These are phyloP conservation scores for Sussaba pulchella DNA, from an alignment of 2,888 invertebrate genomes.

Conservation along the genomic window DNA sequence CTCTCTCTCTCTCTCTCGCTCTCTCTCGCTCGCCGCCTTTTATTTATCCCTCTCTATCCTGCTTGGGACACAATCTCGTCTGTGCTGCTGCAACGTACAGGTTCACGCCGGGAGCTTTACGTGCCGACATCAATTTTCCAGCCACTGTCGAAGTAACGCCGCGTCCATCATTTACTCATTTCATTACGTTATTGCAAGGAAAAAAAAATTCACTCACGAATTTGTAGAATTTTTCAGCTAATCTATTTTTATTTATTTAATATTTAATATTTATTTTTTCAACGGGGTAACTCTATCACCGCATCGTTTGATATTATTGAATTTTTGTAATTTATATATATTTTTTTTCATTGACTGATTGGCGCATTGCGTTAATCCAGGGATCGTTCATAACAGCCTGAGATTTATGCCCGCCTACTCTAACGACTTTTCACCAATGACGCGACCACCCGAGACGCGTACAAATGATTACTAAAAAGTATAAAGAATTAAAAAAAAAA, in stretches of 20 bases:
- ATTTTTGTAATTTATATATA: too few relatives aligned
- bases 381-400: constrained; percentile 16
- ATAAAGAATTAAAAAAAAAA: constrained; percentile 15
- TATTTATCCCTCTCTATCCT: not conserved
- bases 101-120: constrained; percentile 52
- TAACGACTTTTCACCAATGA: constrained; percentile 21
- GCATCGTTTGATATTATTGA: too few relatives aligned
- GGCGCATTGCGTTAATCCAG: too few relatives aligned
- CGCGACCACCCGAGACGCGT: constrained; percentile 18
- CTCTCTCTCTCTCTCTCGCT: not conserved
- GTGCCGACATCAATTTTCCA: constrained; percentile 19
- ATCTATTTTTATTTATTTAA: too few relatives aligned
- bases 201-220: constrained; percentile 6
- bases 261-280: too few relatives aligned
- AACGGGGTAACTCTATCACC: too few relatives aligned
- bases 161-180: not conserved
- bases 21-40: too few relatives aligned
- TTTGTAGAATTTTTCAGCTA: constrained; percentile 13
- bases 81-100: constrained; percentile 32
- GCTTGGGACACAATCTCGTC: not conserved
- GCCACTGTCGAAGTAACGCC: constrained; percentile 5
- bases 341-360: too few relatives aligned
- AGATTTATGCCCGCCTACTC: too few relatives aligned
- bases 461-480: constrained; percentile 9
- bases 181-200: too few relatives aligned